These are phyloP conservation scores for Perdita meconis DNA, from an alignment of 2,888 invertebrate species.

Conservation along the genomic window DNA sequence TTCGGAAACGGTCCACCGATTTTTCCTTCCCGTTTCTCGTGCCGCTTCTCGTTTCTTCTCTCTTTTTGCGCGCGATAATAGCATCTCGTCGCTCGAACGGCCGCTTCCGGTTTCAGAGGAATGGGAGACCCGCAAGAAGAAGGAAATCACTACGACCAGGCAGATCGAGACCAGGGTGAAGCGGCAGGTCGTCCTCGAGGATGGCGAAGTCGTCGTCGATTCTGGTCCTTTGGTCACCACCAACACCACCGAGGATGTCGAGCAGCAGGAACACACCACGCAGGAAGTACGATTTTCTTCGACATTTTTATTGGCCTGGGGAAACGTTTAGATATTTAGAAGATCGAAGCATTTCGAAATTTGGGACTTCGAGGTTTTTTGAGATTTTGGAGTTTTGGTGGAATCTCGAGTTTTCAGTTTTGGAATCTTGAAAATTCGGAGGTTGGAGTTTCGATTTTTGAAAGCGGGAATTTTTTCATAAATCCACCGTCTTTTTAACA, in stretches of 20 bases:
- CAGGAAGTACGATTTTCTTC: conserved; percentile 87
- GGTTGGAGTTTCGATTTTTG: background rate
- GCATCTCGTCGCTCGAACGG: conserved; percentile 14
- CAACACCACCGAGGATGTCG: conserved; percentile 95
- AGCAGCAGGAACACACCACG: conserved; percentile 94
- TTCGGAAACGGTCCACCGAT: conserved; percentile 31
- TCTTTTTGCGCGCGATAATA: conserved; percentile 56
- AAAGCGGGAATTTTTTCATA: background rate
- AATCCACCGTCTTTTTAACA: background rate
- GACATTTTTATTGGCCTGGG: background rate
- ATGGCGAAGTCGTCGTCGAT: conserved; percentile 95
- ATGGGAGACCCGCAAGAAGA: conserved; percentile 96
- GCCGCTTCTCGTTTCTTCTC: conserved; percentile 28
- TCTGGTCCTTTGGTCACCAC: conserved; percentile 96
- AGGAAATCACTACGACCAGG: conserved; percentile 94
- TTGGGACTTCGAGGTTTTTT: too few relatives aligned
- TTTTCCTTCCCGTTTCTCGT: background rate
- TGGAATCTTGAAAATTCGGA: too few relatives aligned
- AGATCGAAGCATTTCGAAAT: too few relatives aligned
- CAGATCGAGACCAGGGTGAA: conserved; percentile 96
- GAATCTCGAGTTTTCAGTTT: too few relatives aligned
- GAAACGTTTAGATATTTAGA: too few relatives aligned
- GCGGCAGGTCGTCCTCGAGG: conserved; percentile 94
- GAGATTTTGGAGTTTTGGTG: too few relatives aligned
- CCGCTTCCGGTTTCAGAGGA: conserved; percentile 88